These are phyloP conservation scores for Trichosurus vulpecula DNA, from an alignment of 2,797 vertebrate genomes.

Conservation along the genomic window DNA sequence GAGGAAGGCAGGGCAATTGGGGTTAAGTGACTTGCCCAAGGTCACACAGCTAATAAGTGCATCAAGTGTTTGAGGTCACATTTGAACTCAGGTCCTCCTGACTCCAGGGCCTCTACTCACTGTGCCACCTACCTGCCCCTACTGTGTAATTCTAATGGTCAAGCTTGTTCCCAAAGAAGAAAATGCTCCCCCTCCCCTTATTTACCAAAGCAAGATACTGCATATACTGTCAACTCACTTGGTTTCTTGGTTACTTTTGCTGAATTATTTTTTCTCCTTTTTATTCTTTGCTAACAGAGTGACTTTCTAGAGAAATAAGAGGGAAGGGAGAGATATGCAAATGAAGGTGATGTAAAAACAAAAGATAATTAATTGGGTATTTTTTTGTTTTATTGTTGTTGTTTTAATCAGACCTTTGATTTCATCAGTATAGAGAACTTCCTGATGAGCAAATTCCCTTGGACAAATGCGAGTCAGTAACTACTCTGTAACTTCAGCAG, in stretches of 20 bases:
- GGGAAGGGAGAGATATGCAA: neutral
- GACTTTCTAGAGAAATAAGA: neutral
- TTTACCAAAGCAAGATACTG: neutral
- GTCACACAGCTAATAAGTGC: too few species aligned
- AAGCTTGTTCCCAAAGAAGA: neutral
- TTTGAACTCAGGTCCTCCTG: too few species aligned
- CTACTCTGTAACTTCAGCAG: neutral
- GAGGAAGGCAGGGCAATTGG: too few species aligned
- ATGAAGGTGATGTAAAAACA: neutral
- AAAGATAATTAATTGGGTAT: neutral
- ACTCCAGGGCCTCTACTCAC: too few species aligned
- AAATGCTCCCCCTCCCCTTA: fast-evolving
- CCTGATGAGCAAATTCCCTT: neutral
- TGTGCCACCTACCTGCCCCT: too few species aligned
- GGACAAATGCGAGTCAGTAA: neutral
- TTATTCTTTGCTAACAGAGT: neutral
- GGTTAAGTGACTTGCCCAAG: too few species aligned
- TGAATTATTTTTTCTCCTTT: neutral
- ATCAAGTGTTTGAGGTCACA: too few species aligned
- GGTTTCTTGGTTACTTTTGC: neutral
- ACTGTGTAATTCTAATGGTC: neutral
- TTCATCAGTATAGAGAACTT: neutral
- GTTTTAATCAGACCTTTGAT: neutral
- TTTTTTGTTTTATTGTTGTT: too few species aligned
- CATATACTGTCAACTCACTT: neutral